Percentiles rank a stretch among this genome's conserved stretches.
These are phyloP conservation scores for Eumeta japonica DNA, from an alignment of 1,140 invertebrate genomes.

Conservation along the genomic window DNA sequence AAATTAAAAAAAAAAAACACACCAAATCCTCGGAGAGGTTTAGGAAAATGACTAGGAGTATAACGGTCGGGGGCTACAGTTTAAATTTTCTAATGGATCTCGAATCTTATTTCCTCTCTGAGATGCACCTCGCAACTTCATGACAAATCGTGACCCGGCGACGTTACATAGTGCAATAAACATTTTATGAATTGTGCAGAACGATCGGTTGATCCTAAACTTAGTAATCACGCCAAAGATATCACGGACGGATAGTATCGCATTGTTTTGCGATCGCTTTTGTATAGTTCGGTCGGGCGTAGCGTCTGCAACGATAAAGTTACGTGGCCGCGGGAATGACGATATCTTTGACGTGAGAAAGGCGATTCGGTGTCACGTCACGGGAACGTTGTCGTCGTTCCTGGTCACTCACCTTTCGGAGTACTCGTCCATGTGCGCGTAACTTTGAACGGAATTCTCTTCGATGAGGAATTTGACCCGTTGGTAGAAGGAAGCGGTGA, in stretches of 20 bases:
- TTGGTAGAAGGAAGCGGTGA: slow-evolving; percentile 96
- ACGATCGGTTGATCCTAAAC: slow-evolving; percentile 35
- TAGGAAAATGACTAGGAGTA: slow-evolving; percentile 46
- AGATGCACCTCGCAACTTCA: too few species aligned
- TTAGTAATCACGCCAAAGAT: slow-evolving; percentile 37
- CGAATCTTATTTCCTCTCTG: slow-evolving; percentile 35
- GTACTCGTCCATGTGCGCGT: slow-evolving; percentile 95
- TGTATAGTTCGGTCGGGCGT: too few species aligned
- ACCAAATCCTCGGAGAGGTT: slow-evolving; percentile 56
- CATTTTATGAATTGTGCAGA: slow-evolving; percentile 40
- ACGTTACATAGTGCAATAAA: too few species aligned
- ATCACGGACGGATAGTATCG: too few species aligned
- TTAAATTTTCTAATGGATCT: slow-evolving; percentile 38
- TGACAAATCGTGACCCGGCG: too few species aligned
- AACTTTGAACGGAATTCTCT: slow-evolving; percentile 96
- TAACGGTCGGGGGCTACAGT: slow-evolving; percentile 47
- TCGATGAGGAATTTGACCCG: slow-evolving; percentile 97
- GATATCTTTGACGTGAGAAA: slow-evolving; percentile 42
- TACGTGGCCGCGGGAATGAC: too few species aligned
- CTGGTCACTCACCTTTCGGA: slow-evolving; percentile 89
- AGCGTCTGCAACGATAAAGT: slow-evolving; percentile 5
- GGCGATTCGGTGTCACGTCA: slow-evolving; percentile 44
- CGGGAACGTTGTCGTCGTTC: not conserved
- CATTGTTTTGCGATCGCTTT: too few species aligned
- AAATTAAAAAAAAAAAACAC: slow-evolving; percentile 54